Evolutionary conservation across 2,113 vertebrate species (phyloP).

Genomic region (Symphodus melops): DNA sequence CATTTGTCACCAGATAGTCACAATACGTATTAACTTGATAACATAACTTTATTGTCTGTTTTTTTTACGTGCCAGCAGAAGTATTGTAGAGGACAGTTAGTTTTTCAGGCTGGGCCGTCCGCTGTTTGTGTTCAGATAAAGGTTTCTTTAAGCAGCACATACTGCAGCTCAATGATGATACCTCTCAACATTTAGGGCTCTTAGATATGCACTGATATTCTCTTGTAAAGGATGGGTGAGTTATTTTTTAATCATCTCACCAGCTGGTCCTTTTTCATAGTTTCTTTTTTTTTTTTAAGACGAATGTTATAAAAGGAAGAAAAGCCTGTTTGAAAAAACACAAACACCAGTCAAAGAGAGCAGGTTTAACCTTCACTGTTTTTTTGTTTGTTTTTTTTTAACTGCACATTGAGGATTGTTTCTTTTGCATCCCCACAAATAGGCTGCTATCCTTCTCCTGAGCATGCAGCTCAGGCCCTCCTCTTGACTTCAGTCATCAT

Average conservation of each 20-base stretch:
- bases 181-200: not conserved
- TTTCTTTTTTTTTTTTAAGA: too few relatives aligned
- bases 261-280: slow-evolving; percentile 5
- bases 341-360: not conserved
- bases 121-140: slow-evolving; percentile 3
- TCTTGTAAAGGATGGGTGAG: not conserved
- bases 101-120: slow-evolving; percentile 27
- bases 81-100: not conserved
- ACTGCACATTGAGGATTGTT: not conserved
- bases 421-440: slow-evolving; percentile 32
- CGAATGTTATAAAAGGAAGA: not conserved
- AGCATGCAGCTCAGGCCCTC: slow-evolving; percentile 32
- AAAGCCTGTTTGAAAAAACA: not conserved
- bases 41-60: slow-evolving; percentile 3
- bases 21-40: not conserved
- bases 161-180: not conserved
- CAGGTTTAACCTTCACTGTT: not conserved
- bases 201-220: slow-evolving; percentile 11
- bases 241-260: slow-evolving; percentile 12
- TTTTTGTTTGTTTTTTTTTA: not conserved
- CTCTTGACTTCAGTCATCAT: slow-evolving; percentile 58
- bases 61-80: not conserved
- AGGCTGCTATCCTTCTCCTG: slow-evolving; percentile 18
- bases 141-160: not conserved
- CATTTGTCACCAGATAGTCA: not conserved